phyloP scores from a whole-genome alignment of 2,113 vertebrate genomes.

The Cavia aperea region DNA sequence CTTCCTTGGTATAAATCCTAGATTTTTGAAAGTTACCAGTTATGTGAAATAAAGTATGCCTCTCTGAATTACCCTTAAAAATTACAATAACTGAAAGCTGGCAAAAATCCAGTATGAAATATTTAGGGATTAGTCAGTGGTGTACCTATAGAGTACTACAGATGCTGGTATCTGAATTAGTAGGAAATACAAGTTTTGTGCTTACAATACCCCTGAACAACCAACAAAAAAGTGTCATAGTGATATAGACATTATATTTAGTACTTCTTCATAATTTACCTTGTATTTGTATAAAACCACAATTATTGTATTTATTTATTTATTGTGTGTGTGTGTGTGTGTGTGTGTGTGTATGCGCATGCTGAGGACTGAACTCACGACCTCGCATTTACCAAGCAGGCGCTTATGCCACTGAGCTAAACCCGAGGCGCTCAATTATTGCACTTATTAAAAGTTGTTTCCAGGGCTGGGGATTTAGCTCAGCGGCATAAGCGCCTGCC shows the following conservation, averaged over 20 bases:
- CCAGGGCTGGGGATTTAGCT: not conserved
- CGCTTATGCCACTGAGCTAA: too few species aligned
- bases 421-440: not conserved
- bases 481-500: too few species aligned
- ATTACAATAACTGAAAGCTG: not conserved
- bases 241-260: not conserved
- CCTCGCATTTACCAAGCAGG: too few species aligned
- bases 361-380: too few species aligned
- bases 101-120: not conserved
- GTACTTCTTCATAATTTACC: not conserved
- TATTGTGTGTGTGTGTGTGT: too few species aligned
- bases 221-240: not conserved
- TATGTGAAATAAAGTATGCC: not conserved
- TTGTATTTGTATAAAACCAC: not conserved
- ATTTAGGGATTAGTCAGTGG: not conserved
- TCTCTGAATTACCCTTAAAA: not conserved
- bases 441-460: constrained; percentile 14
- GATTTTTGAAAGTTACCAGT: not conserved
- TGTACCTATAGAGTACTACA: not conserved
- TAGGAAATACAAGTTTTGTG: not conserved
- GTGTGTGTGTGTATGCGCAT: too few species aligned
- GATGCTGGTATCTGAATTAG: not conserved
- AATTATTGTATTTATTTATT: not conserved
- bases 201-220: not conserved
- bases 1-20: not conserved